Percentiles rank a stretch among this genome's conserved stretches.
Evolutionary conservation across 2,797 vertebrate genomes (phyloP).

Genomic region (Chiroxiphia lanceolata): DNA sequence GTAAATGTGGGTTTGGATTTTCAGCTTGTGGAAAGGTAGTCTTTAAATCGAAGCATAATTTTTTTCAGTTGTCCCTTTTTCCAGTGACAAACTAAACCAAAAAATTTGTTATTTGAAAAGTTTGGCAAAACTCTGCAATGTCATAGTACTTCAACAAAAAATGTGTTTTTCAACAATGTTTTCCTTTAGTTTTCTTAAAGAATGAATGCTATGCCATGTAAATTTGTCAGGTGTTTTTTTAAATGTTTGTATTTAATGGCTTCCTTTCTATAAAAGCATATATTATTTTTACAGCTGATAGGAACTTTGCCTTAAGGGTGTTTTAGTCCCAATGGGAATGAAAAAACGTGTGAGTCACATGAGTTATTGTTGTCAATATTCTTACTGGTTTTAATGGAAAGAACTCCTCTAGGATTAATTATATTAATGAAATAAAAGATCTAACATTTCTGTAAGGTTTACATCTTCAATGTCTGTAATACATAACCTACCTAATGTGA

Average conservation of each 20-base stretch:
- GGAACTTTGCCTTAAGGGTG: not conserved
- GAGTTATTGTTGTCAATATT: not conserved
- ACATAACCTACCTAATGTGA: not conserved
- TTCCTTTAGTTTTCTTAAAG: not conserved
- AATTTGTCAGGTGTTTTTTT: constrained; percentile 18
- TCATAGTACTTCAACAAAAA: not conserved
- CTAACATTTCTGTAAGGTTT: not conserved
- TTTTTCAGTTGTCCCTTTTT: not conserved
- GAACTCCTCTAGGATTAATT: not conserved
- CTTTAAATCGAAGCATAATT: not conserved
- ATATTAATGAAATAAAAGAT: not conserved
- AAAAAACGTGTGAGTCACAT: not conserved
- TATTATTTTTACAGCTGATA: not conserved
- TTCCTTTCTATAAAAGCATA: not conserved
- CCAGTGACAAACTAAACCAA: not conserved
- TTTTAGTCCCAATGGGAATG: not conserved
- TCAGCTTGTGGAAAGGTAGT: not conserved
- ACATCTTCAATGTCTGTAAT: not conserved
- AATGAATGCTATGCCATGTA: not conserved
- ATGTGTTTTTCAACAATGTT: not conserved
- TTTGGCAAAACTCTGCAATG: not conserved
- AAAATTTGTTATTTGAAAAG: not conserved
- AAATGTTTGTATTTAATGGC: not conserved
- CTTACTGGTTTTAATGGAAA: not conserved
- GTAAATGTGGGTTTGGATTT: not conserved